These are phyloP conservation scores for Chymomyza fuscimana DNA, from an alignment of 2,888 invertebrate species.

Conservation along the genomic window DNA sequence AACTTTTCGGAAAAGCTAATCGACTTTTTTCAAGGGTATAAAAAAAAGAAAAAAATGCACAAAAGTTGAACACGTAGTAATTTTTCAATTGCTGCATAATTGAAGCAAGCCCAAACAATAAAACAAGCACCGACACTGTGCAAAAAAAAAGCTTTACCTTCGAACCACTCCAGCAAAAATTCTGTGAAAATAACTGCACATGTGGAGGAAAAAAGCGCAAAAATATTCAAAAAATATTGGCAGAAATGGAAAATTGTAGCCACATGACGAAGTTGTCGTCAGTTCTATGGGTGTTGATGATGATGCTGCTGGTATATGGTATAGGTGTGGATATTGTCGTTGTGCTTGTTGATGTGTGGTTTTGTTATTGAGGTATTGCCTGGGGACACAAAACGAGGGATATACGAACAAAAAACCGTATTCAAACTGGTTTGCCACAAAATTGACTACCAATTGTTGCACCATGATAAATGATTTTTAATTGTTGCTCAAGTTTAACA, in stretches of 20 bases:
- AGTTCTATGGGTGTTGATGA: constrained; percentile 11
- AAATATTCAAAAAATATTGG: constrained; percentile 45
- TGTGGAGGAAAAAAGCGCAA: constrained; percentile 5
- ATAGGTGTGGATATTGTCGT: constrained; percentile 45
- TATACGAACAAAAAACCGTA: constrained; percentile 10
- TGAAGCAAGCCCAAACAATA: constrained; percentile 62
- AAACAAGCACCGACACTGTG: background rate
- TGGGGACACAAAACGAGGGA: constrained; percentile 1
- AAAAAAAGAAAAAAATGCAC: constrained; percentile 24
- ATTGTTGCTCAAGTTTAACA: constrained; percentile 49
- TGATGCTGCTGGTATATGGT: constrained; percentile 32
- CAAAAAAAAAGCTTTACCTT: background rate
- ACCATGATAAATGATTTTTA: constrained; percentile 69
- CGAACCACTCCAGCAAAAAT: background rate
- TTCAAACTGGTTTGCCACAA: constrained; percentile 23
- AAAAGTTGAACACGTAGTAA: constrained; percentile 75
- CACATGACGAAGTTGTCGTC: constrained; percentile 28
- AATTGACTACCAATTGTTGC: constrained; percentile 61
- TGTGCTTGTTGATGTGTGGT: constrained; percentile 74
- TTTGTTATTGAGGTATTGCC: constrained; percentile 57
- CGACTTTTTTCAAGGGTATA: background rate
- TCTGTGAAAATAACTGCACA: constrained; percentile 8
- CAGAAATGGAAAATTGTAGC: constrained; percentile 16
- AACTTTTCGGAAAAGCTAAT: background rate
- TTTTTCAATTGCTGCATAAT: constrained; percentile 79